phyloP scores from a whole-genome alignment of 1,140 invertebrate species.

The Ceratitis capitata region DNA sequence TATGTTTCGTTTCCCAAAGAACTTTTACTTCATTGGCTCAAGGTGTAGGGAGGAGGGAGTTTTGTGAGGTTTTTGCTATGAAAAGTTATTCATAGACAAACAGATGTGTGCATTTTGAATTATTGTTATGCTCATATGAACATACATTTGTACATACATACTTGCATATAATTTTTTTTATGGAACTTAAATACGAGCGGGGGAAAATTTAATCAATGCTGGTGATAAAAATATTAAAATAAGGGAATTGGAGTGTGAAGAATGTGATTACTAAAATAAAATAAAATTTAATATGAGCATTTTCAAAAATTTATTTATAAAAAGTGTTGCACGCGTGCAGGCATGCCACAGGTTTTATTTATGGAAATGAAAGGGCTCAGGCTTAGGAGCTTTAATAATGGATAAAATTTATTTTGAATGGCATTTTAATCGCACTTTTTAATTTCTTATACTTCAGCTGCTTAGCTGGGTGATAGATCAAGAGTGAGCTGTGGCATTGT shows the following conservation, averaged over 20 bases:
- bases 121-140: background rate
- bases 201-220: background rate
- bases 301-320: background rate
- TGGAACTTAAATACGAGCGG: background rate
- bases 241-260: background rate
- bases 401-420: background rate
- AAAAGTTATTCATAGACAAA: constrained; percentile 27
- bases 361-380: background rate
- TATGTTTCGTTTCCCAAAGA: background rate
- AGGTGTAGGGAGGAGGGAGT: background rate
- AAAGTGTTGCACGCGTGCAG: background rate
- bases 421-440: background rate
- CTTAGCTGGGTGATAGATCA: no score
- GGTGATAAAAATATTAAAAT: background rate
- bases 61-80: constrained; percentile 27
- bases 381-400: background rate
- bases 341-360: background rate
- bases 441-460: background rate
- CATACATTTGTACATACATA: background rate
- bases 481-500: no score
- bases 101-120: constrained; percentile 27
- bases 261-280: background rate
- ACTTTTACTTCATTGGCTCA: background rate
- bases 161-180: background rate
- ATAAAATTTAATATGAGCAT: background rate